These are phyloP conservation scores for Leptinotarsa juncta DNA, from an alignment of 2,888 invertebrate species.

Conservation along the genomic window DNA sequence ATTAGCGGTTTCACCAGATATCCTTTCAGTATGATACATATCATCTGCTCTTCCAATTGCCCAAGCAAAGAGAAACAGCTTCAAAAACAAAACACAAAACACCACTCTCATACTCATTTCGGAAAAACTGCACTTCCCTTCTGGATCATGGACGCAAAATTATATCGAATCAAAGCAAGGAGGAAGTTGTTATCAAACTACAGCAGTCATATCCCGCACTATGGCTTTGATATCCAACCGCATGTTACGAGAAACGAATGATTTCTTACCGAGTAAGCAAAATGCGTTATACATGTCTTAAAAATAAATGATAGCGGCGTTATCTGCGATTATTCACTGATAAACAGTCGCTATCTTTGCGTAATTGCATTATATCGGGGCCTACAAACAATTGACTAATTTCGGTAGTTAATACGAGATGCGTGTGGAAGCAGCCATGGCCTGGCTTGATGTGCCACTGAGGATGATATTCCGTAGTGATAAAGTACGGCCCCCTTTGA, in stretches of 20 bases:
- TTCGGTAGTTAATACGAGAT: background rate
- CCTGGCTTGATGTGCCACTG: slow-evolving; percentile 26
- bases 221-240: slow-evolving; percentile 32
- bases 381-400: slow-evolving; percentile 10
- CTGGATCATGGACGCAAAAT: slow-evolving; percentile 27
- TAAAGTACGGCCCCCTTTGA: slow-evolving; percentile 42
- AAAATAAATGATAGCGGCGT: background rate
- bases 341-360: slow-evolving; percentile 3
- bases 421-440: background rate
- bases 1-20: background rate
- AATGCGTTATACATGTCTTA: slow-evolving; percentile 12
- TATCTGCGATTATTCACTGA: slow-evolving; percentile 10
- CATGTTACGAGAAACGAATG: slow-evolving; percentile 24
- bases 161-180: slow-evolving; percentile 22
- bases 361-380: slow-evolving; percentile 1
- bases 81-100: background rate
- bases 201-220: slow-evolving; percentile 35
- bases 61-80: background rate
- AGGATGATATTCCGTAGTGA: slow-evolving; percentile 22
- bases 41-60: background rate
- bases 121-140: slow-evolving; percentile 2
- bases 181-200: slow-evolving; percentile 43
- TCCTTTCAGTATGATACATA: background rate
- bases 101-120: no score
- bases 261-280: slow-evolving; percentile 34